Evolutionary conservation across 2,888 invertebrate genomes (phyloP), one percentile per base, ranked within the genome.

Genomic region (Drosophila ustulata): DNA sequence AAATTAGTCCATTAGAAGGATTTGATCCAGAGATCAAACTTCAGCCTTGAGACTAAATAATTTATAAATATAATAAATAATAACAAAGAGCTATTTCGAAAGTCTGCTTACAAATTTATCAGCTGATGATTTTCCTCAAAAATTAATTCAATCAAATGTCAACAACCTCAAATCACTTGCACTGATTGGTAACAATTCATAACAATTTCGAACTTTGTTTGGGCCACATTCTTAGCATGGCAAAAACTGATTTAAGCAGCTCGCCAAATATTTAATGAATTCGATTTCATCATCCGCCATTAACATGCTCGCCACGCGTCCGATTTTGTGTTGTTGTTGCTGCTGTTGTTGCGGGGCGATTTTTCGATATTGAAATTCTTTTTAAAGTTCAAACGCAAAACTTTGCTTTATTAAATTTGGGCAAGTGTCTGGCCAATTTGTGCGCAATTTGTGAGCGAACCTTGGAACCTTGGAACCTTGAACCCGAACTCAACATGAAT

Each of bases 311-410:
- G 26, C n/a, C 34, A 9, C 34, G 39, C 39, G 18, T 6, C 18
- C 39, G 6, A 18, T 26, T 47, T 56, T 18, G 18, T 32, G 30
- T 0, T 6, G 30, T 9, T 9, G 34, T 13, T 45, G 26, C 11
- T 59, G n/a, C n/a, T n/a, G n/a, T n/a, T n/a, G n/a, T n/a, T 51
- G 55, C 9, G 0, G 1, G 0, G 1, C 30, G 9, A 13, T 23
- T 7, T 30, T 39, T 41, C 41, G 30, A 72, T 78, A 78, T 79
- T 67, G 47, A 76, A 73, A 80, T 73, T 70, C 69, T 70, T 73
- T 57, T 75, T 65, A 43, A 71, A 66, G 55, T 66, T 58, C 25
- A 61, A 53, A 51, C 28, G 25, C 13, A 52, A 80, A 68, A 50
- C 47, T 59, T 63, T 34, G n/a, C 23, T 41, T 49, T 57, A 74